A percentile compares a stretch with the other conserved stretches of the same genome.
Conservation (phyloP, 2,113 vertebrate genomes). For the Halcyon senegalensis region DNA sequence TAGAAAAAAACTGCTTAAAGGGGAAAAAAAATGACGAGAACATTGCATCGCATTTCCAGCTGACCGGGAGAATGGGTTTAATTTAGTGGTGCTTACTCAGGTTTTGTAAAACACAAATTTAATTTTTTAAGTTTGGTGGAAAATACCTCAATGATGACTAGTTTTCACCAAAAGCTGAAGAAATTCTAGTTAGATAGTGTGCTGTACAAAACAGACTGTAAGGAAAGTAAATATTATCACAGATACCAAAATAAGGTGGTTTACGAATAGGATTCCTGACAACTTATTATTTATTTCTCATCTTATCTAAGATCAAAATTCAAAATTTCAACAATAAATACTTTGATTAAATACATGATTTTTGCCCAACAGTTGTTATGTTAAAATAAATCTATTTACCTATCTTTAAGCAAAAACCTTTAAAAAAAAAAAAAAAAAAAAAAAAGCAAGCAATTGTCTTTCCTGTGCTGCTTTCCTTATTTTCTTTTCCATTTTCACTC, state of each 20-base stretch:
- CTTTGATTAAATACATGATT: not conserved
- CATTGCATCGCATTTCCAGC: not conserved
- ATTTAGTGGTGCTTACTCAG: conserved; percentile 20
- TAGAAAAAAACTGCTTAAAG: not conserved
- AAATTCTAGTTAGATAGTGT: not conserved
- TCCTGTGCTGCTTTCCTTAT: not conserved
- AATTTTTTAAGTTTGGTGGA: not conserved
- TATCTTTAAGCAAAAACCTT: not conserved
- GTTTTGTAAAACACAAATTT: conserved; percentile 8
- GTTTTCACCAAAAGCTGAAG: not conserved
- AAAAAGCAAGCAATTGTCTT: not conserved
- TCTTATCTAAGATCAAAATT: not conserved
- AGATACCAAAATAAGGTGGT: conserved; percentile 50
- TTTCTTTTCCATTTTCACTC: not conserved
- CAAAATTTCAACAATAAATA: not conserved
- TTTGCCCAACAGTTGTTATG: not conserved
- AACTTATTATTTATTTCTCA: not conserved
- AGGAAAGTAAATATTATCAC: conserved; percentile 38
- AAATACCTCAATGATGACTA: conserved; percentile 22
- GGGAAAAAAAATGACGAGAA: not conserved
- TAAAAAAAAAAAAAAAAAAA: not conserved
- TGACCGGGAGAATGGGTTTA: not conserved
- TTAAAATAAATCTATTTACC: not conserved
- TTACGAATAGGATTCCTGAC: not conserved
- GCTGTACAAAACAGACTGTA: not conserved